phyloP scores from a whole-genome alignment of 2,888 invertebrate species.

The Parasteatoda lunata region DNA sequence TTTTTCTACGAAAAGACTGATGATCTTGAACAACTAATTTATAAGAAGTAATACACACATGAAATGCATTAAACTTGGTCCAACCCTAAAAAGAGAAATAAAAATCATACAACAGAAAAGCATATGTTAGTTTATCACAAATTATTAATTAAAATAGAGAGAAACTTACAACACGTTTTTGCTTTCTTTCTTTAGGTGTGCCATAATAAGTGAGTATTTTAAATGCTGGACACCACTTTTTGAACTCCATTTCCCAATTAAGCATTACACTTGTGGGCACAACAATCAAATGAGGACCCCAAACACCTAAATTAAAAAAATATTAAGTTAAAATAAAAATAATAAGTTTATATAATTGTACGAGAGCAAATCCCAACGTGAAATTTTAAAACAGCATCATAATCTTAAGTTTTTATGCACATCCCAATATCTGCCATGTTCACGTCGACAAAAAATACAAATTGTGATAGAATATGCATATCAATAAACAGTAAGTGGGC shows the following conservation, averaged over 20 bases:
- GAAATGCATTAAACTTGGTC: conserved; percentile 99
- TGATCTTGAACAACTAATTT: conserved; percentile 99
- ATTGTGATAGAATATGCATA: no score
- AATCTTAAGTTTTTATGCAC: no score
- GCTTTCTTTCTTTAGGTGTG: conserved; percentile 93
- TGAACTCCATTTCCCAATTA: conserved; percentile 99
- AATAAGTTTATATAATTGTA: neutral
- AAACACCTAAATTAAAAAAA: conserved; percentile 79
- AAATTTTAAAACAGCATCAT: no score
- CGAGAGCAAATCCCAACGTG: no score
- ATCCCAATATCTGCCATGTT: no score
- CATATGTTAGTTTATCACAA: neutral
- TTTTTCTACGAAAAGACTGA: conserved; percentile 95
- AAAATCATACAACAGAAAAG: neutral
- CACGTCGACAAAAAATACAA: no score
- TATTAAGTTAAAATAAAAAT: conserved; percentile 33
- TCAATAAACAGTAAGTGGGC: no score
- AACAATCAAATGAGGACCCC: conserved; percentile 99
- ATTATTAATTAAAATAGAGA: neutral
- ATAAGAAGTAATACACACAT: conserved; percentile 97
- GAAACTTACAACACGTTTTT: conserved; percentile 79
- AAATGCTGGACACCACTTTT: conserved; percentile 99
- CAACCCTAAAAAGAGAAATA: conserved; percentile 80
- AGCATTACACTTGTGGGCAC: conserved; percentile 99
- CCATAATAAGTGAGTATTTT: conserved; percentile 99